Conservation (phyloP, 2,113 vertebrate species). For the Oostethus manadensis region DNA sequence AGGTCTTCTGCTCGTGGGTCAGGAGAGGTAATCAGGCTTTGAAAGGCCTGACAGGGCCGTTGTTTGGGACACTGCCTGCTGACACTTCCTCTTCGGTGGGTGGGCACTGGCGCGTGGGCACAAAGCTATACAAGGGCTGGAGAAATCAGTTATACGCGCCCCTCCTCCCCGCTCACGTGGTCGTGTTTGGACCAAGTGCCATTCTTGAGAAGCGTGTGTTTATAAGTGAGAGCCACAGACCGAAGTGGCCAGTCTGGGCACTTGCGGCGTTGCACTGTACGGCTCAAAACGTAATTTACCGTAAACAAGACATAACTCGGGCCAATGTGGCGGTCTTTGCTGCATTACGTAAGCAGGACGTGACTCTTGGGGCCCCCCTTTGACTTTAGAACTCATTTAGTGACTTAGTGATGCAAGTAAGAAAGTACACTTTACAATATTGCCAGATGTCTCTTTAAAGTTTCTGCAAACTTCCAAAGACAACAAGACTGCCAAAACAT, state of each 20-base stretch:
- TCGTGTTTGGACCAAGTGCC: constrained; percentile 34
- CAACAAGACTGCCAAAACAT: too few relatives aligned
- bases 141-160: constrained; percentile 22
- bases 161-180: constrained; percentile 3
- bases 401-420: background rate
- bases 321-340: constrained; percentile 19
- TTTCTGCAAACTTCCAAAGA: too few relatives aligned
- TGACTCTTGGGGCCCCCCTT: background rate
- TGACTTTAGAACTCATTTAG: background rate
- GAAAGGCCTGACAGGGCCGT: constrained; percentile 26
- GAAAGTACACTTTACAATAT: too few relatives aligned
- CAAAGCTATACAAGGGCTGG: constrained; percentile 65
- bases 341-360: background rate
- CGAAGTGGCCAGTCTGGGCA: constrained; percentile 34
- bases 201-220: constrained; percentile 21
- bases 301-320: constrained; percentile 25
- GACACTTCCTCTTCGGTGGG: constrained; percentile 55
- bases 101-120: constrained; percentile 52
- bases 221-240: constrained; percentile 19
- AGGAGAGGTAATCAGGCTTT: constrained; percentile 55
- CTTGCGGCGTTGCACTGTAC: constrained; percentile 38
- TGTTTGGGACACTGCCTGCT: constrained; percentile 39
- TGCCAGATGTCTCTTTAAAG: too few relatives aligned
- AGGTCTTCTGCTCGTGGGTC: constrained; percentile 51
- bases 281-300: constrained; percentile 23